Conservation (phyloP, 2,888 invertebrate species). For the Proisotoma minuta region DNA sequence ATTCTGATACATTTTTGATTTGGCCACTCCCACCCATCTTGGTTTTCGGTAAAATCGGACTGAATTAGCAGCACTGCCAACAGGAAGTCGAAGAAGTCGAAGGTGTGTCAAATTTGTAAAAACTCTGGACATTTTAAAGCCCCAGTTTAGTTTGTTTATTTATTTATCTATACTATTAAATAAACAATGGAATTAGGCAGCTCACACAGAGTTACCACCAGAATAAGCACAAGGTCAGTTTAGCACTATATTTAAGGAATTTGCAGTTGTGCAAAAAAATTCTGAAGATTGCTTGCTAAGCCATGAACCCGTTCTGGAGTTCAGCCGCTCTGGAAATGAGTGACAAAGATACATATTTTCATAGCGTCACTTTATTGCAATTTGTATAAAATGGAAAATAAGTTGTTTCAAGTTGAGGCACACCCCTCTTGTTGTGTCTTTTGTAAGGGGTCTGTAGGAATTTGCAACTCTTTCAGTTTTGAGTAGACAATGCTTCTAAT, state of each 20-base stretch:
- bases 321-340: no score
- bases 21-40: neutral
- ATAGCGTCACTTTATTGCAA: no score
- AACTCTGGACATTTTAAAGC: neutral
- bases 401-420: no score
- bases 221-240: no score
- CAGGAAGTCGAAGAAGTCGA: neutral
- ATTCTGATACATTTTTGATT: neutral
- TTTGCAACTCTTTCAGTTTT: slow-evolving; percentile 18
- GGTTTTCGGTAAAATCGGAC: slow-evolving; percentile 9
- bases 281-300: no score
- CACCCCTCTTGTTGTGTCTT: slow-evolving; percentile 9
- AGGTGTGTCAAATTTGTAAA: neutral
- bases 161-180: neutral
- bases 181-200: no score
- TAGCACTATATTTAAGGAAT: no score
- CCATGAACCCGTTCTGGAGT: no score
- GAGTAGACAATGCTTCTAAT: slow-evolving; percentile 13
- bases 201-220: no score
- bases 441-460: slow-evolving; percentile 19
- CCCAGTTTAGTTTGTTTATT: neutral
- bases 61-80: neutral
- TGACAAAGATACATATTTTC: no score
- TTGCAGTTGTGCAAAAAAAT: no score
- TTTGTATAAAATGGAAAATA: no score